Evolutionary conservation across 1,140 invertebrate species (phyloP).

Genomic region (Frieseomelitta varia): DNA sequence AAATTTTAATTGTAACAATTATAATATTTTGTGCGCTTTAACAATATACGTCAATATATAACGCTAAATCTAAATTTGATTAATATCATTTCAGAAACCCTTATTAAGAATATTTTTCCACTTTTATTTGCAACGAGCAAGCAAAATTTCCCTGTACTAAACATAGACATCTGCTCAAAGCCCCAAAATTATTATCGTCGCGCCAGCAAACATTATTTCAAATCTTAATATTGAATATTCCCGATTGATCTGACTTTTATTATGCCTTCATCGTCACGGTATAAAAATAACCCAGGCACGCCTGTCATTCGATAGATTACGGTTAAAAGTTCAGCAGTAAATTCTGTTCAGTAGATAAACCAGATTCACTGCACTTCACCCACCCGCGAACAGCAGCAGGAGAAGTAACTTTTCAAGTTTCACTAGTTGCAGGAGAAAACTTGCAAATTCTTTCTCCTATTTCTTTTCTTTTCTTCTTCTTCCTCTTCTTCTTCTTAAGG

Average conservation of each 20-base stretch:
- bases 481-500: too few relatives aligned
- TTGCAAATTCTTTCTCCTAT: neutral
- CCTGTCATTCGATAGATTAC: neutral
- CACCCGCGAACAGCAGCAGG: neutral
- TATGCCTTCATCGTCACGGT: neutral
- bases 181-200: too few relatives aligned
- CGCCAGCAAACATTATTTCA: neutral
- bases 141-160: too few relatives aligned
- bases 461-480: too few relatives aligned
- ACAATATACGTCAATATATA: too few relatives aligned
- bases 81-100: too few relatives aligned
- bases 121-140: too few relatives aligned
- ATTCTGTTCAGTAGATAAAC: neutral
- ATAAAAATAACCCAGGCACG: neutral
- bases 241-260: neutral
- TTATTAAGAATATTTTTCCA: too few relatives aligned
- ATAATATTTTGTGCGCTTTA: too few relatives aligned
- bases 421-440: neutral
- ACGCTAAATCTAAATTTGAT: too few relatives aligned
- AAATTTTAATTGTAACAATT: too few relatives aligned
- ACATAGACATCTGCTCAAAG: too few relatives aligned
- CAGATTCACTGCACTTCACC: neutral
- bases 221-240: neutral
- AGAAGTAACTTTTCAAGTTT: neutral
- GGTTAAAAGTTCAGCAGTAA: neutral